Evolutionary conservation across 2,888 invertebrate species (phyloP), one percentile per base, ranked within the genome.

Genomic region (Aphelenchoides bicaudatus): DNA sequence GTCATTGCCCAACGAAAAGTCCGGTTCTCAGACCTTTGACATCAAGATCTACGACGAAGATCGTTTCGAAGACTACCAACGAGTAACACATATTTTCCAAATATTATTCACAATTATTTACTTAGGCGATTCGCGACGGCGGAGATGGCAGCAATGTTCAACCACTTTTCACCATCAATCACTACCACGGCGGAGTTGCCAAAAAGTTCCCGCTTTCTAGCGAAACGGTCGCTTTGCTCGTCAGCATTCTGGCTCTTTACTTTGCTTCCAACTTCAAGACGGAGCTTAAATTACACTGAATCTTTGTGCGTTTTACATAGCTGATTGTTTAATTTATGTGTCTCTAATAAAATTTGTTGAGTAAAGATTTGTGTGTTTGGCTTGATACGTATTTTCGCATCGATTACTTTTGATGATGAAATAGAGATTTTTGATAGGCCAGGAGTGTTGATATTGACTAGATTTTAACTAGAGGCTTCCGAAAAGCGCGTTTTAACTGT

Each of bases 21-120:
- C 90, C 0, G 86, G 86, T 56, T 86, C 89, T 47, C 92, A 91
- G 28, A 86, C 87, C 48, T 88, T 89, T 71, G 85, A 85, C 58
- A 85, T 94, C 49, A 86, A 87, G 62, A 83, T 96, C 21, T 88
- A 88, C 74, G 91, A 93, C 72, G 93, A 94, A 82, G 93, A 94
- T 78, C 89, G 90, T 59, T 92, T 88, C 82, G 87, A 88, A 0
- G 86, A 87, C 4, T 84, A 91, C 55, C 87, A 89, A 58, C n/a
- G n/a, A n/a, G 91, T 92, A 80, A n/a, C n/a, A n/a, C n/a, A n/a
- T n/a, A n/a, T n/a, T n/a, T n/a, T n/a, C n/a, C n/a, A n/a, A n/a
- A n/a, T n/a, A n/a, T n/a, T n/a, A n/a, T n/a, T n/a, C n/a, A n/a
- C n/a, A n/a, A n/a, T n/a, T n/a, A n/a, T n/a, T n/a, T n/a, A 67